Evolutionary conservation across 2,113 vertebrate species (phyloP).

Genomic region (Odocoileus hemionus): DNA sequence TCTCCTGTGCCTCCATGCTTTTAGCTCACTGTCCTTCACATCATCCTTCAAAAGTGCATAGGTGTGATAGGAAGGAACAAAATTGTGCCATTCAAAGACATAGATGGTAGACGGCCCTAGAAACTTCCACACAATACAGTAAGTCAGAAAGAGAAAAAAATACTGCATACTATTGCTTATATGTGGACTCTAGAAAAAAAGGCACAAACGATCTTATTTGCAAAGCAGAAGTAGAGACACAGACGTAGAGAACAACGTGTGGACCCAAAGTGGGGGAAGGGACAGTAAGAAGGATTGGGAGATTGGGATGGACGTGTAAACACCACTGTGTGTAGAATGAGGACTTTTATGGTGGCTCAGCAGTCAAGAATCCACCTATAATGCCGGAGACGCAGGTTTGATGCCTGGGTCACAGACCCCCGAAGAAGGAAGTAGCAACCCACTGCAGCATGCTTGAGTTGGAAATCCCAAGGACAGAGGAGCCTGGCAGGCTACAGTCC

Average conservation of each 20-base stretch:
- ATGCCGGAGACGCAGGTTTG: not conserved
- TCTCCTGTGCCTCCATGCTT: not conserved
- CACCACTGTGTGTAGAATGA: fast-evolving
- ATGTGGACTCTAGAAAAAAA: not conserved
- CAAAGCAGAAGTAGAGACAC: not conserved
- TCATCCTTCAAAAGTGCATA: not conserved
- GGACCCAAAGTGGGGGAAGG: not conserved
- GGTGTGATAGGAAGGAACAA: not conserved
- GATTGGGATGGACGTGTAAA: fast-evolving
- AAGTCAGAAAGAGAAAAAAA: not conserved
- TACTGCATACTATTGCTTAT: not conserved
- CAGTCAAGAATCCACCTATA: not conserved
- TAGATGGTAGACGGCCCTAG: not conserved
- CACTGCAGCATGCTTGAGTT: not conserved
- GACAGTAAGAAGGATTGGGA: not conserved
- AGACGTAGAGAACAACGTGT: fast-evolving
- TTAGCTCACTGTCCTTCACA: not conserved
- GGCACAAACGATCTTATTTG: not conserved
- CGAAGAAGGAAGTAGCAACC: not conserved
- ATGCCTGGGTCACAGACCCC: not conserved
- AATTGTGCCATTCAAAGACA: not conserved
- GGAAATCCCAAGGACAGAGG: not conserved
- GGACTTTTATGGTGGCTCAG: not conserved
- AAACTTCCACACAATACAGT: not conserved
- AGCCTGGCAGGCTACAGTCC: not conserved